Evolutionary conservation across 2,797 vertebrate species (phyloP).

Genomic region (Hyperoplus lanceolatus): DNA sequence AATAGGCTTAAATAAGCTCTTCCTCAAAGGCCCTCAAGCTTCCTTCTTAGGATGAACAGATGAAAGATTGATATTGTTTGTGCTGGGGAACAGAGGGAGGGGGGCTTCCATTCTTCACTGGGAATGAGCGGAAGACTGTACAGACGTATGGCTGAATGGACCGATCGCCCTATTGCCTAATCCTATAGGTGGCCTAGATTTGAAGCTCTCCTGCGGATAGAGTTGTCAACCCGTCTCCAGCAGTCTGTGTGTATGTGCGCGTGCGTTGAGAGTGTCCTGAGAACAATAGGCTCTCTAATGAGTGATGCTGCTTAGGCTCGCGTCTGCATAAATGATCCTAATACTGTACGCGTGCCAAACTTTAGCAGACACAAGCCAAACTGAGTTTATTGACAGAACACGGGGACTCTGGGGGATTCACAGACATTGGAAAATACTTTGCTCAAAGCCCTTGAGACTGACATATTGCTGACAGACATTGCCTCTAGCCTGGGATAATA

Average conservation of each 20-base stretch:
- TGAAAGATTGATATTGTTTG: slow-evolving; percentile 72
- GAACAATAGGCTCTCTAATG: slow-evolving; percentile 84
- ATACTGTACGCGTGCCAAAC: slow-evolving; percentile 79
- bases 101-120: slow-evolving; percentile 33
- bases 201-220: slow-evolving; percentile 64
- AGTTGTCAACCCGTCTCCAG: slow-evolving; percentile 66
- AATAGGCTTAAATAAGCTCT: slow-evolving; percentile 9
- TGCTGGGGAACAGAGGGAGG: slow-evolving; percentile 1
- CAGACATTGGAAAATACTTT: slow-evolving; percentile 7
- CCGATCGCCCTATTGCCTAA: slow-evolving; percentile 57
- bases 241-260: slow-evolving; percentile 18
- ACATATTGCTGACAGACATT: neutral
- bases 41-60: slow-evolving; percentile 45
- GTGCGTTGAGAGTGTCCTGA: slow-evolving; percentile 26
- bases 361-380: slow-evolving; percentile 34
- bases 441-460: neutral
- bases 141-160: slow-evolving; percentile 68
- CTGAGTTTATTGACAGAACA: slow-evolving; percentile 19
- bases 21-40: slow-evolving; percentile 4
- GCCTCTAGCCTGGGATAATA: neutral
- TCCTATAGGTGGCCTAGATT: slow-evolving; percentile 77
- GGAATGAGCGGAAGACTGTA: slow-evolving; percentile 47
- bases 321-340: slow-evolving; percentile 76
- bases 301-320: slow-evolving; percentile 54
- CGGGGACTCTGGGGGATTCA: neutral